These are phyloP conservation scores for Zelostemma sp. DNA, from an alignment of 1,140 invertebrate genomes.

Conservation along the genomic window DNA sequence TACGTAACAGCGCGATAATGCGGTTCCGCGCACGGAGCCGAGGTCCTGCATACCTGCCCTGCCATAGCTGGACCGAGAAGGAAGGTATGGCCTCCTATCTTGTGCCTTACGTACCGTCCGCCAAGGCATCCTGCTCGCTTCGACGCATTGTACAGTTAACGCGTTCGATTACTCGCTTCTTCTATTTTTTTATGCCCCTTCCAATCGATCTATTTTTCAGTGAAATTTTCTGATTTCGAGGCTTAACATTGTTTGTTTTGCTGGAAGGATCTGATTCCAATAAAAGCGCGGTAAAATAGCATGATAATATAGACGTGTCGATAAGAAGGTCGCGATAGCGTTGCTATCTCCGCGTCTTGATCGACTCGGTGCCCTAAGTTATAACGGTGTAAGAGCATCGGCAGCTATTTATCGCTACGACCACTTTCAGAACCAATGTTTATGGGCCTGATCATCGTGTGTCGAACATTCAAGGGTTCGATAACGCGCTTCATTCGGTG, in stretches of 20 bases:
- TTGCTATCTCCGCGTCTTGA: slow-evolving; percentile 45
- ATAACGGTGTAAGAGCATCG: slow-evolving; percentile 37
- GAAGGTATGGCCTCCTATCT: slow-evolving; percentile 20
- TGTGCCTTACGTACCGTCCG: slow-evolving; percentile 22
- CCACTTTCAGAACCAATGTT: slow-evolving; percentile 26
- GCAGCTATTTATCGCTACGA: slow-evolving; percentile 36
- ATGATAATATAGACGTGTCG: slow-evolving; percentile 53
- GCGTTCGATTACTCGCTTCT: not conserved
- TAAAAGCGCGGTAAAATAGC: no score
- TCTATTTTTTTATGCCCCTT: not conserved
- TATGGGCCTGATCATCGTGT: slow-evolving; percentile 34
- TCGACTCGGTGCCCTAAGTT: slow-evolving; percentile 39
- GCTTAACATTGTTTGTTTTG: no score
- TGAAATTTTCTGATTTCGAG: no score
- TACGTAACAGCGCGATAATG: slow-evolving; percentile 59
- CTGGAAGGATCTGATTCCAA: no score
- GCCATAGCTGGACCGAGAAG: slow-evolving; percentile 26
- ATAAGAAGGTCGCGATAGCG: slow-evolving; percentile 52
- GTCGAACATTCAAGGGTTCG: slow-evolving; percentile 24
- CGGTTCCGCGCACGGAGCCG: slow-evolving; percentile 35
- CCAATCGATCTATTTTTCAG: no score
- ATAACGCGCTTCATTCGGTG: not conserved
- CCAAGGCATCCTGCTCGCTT: slow-evolving; percentile 17
- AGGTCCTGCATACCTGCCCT: slow-evolving; percentile 53
- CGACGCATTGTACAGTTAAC: slow-evolving; percentile 11